A percentile compares a stretch with the other conserved stretches of the same genome.
phyloP scores from a whole-genome alignment of 2,113 vertebrate genomes.

The Shinisaurus crocodilurus region DNA sequence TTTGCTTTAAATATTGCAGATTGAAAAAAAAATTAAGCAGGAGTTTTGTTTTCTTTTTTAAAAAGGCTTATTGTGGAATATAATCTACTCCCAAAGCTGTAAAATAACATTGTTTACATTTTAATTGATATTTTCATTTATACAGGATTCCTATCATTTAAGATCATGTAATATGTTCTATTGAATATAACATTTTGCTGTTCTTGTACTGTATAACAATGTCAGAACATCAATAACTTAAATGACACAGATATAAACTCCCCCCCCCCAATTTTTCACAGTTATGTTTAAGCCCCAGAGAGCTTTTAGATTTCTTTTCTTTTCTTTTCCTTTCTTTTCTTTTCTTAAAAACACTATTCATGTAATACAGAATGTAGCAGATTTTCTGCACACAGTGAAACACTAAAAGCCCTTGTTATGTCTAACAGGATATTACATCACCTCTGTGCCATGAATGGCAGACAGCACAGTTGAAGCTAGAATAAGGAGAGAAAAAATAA shows the following conservation, averaged over 20 bases:
- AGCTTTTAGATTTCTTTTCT: constrained; percentile 55
- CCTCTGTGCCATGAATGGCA: constrained; percentile 78
- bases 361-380: constrained; percentile 79
- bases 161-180: constrained; percentile 55
- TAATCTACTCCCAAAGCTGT: constrained; percentile 64
- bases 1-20: constrained; percentile 41
- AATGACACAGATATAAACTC: constrained; percentile 71
- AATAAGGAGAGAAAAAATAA: constrained; percentile 72
- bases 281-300: constrained; percentile 58
- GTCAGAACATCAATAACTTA: constrained; percentile 61
- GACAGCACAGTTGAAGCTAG: constrained; percentile 83
- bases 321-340: no score
- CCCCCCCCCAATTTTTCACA: constrained; percentile 59
- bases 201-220: constrained; percentile 60
- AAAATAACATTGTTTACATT: constrained; percentile 65
- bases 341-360: constrained; percentile 70
- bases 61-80: constrained; percentile 67
- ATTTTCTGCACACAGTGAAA: constrained; percentile 75
- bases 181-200: constrained; percentile 59
- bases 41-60: background rate
- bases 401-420: constrained; percentile 77
- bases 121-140: constrained; percentile 58
- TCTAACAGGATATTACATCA: constrained; percentile 78
- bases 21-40: constrained; percentile 55
- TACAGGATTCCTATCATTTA: constrained; percentile 62